Evolutionary conservation across 2,113 vertebrate genomes (phyloP), one percentile per base, ranked within the genome.

Genomic region (Tachycineta bicolor): DNA sequence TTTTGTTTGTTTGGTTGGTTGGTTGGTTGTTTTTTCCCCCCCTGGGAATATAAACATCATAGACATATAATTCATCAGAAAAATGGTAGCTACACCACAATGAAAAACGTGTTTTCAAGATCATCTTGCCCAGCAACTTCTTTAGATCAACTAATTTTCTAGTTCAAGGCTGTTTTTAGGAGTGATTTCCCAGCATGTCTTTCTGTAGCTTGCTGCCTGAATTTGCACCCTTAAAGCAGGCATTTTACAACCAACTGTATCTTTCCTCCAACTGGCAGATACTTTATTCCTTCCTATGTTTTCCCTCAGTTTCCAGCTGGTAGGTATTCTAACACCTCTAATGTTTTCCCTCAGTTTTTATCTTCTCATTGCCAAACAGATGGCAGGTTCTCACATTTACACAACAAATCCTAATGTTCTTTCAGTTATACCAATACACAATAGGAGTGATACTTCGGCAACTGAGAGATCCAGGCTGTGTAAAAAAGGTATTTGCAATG

Each of bases 291-390:
- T 90, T 95, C 89, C 76, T 70, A 20, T 92, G 91, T 94, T 96
- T 96, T 89, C 80, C 60, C 73, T 87, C 64, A 31, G 47, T 93
- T 97, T 95, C 92, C 95, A 96, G 90, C 93, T 97, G 96, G 93
- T 96, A 95, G 94, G 94, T 95, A 37, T 94, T 93, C 96, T 92
- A 89, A 92, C 88, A 95, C 80, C 85, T 96, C 90, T 88, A 68
- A 90, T 94, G 92, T 96, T 96, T 96, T 96, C 92, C 88, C 76
- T 93, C 88, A 94, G 85, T 95, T 96, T 96, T 87, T 82, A 93
- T 76, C 90, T 86, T 96, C 44, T 49, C 62, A 64, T 93, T 96
- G 90, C 96, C 93, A 96, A 94, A 89, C 94, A 97, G 93, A 94
- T 96, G 94, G 94, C 64, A 75, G 87, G 62, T 96, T 93, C 92